A percentile compares a stretch with the other conserved stretches of the same genome.
These are phyloP conservation scores for Epirrhoe alternata DNA, from an alignment of 2,888 invertebrate species.

Conservation along the genomic window DNA sequence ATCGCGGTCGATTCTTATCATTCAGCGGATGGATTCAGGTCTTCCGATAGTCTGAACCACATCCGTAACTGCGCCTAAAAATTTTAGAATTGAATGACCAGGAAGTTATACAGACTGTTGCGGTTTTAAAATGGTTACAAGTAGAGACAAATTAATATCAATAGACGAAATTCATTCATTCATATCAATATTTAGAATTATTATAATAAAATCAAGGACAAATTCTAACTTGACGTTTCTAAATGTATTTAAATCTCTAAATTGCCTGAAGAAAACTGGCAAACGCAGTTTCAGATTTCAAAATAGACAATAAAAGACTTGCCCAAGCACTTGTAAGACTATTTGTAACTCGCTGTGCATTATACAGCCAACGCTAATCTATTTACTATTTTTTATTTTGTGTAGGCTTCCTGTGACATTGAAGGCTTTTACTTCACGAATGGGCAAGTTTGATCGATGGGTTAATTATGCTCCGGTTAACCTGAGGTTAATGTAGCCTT, in stretches of 20 bases:
- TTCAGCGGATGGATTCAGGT: conserved; percentile 16
- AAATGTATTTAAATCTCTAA: background rate
- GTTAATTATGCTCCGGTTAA: conserved; percentile 58
- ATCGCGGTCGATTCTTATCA: conserved; percentile 19
- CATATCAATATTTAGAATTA: background rate
- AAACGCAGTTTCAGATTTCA: background rate
- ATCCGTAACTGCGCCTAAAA: conserved; percentile 17
- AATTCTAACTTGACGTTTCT: background rate
- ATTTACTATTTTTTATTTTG: conserved; percentile 21
- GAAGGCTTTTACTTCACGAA: conserved; percentile 36
- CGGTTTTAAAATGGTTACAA: background rate
- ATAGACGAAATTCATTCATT: no score
- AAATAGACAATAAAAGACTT: background rate
- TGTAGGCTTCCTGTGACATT: conserved; percentile 42
- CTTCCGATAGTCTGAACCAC: conserved; percentile 25
- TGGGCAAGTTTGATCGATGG: conserved; percentile 52
- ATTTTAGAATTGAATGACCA: conserved; percentile 11
- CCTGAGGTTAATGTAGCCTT: conserved; percentile 55
- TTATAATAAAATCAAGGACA: background rate
- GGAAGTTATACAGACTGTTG: conserved; percentile 8
- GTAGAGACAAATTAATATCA: no score
- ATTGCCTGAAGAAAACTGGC: background rate
- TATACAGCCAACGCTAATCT: conserved; percentile 20
- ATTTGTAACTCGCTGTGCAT: conserved; percentile 14
- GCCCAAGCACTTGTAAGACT: background rate